These are phyloP conservation scores for Helicoverpa armigera DNA, from an alignment of 1,140 invertebrate species.

Conservation along the genomic window DNA sequence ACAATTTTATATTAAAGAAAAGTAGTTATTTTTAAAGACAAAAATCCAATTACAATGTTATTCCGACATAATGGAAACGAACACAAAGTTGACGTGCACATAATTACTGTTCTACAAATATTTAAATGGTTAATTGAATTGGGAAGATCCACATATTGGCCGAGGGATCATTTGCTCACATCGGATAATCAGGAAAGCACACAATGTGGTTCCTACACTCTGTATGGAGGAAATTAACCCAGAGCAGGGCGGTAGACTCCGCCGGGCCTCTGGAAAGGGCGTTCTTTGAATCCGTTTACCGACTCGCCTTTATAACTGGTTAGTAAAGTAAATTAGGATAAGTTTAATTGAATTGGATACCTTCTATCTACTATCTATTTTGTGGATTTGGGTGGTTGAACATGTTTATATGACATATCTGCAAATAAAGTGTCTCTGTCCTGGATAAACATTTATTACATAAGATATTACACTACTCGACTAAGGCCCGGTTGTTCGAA, in stretches of 20 bases:
- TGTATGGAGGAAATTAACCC: slow-evolving; percentile 50
- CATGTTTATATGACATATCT: neutral
- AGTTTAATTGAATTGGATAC: neutral
- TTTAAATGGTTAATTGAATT: slow-evolving; percentile 1
- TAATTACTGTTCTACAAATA: slow-evolving; percentile 5
- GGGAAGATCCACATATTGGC: neutral
- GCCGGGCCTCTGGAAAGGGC: slow-evolving; percentile 53
- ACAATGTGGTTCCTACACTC: slow-evolving; percentile 28
- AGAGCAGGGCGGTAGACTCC: slow-evolving; percentile 48
- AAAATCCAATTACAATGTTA: neutral
- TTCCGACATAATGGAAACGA: neutral
- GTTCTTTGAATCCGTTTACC: slow-evolving; percentile 59
- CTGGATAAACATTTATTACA: too few species aligned
- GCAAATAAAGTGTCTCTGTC: too few species aligned
- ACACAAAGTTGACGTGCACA: slow-evolving; percentile 7
- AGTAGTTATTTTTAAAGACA: too few species aligned
- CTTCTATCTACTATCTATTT: neutral
- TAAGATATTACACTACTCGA: too few species aligned
- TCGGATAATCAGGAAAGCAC: neutral
- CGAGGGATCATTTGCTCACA: neutral
- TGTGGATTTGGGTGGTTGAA: neutral
- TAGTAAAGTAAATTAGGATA: slow-evolving; percentile 45
- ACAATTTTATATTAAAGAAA: too few species aligned
- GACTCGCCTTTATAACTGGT: slow-evolving; percentile 47
- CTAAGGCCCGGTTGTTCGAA: too few species aligned